Base-by-base conservation (phyloP, 2,888 invertebrate genomes). In the Lasioglossum figueresi region DNA sequence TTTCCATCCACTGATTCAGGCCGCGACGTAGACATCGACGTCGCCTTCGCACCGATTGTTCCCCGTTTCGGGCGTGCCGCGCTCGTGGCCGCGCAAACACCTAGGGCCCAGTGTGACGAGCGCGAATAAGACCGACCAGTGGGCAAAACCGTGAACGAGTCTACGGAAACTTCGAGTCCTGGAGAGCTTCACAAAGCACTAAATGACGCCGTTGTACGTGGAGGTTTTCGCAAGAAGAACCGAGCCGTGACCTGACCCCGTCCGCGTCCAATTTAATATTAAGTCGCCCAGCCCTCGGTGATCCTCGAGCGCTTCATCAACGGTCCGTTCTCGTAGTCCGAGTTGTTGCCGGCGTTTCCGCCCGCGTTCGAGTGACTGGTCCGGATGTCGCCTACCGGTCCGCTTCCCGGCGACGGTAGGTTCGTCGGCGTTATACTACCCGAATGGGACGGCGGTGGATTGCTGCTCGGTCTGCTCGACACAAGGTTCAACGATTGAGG, bases 271-370 rank as follows among this genome's bases (percentile, higher is more conserved):
- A 87, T 84, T 70, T 76, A 90, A 89, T 93, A 95, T 98, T 98
- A 98, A 97, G 98, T 98, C 95, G 97, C 97, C 99, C 99, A 99
- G 87, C 97, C 97, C 95, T 99, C 99, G 80, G 96, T 96, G 94
- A 99, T 97, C 95, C 99, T 97, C 93, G 98, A 97, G 95, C 98
- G 97, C 96, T 99, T 99, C 95, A 97, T 96, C 91, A 96, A 95
- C 89, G 96, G 96, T 70, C 96, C 96, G 80, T 95, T 96, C 94
- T 97, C 97, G 91, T 97, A 97, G 91, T 97, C 97, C 88, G 95
- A 95, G 88, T 95, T 95, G 90, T 91, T 92, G 34, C 93, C 93
- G 23, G 94, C 94, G 73, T 89, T 92, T 45, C 96, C 97, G 63
- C 96, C 96, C 81, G 93, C 93, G 73, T 93, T 85, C 43, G 89